Percentiles rank a stretch among this genome's conserved stretches.
These are phyloP conservation scores for Rhabdomys dilectus DNA, from an alignment of 2,113 vertebrate genomes.

Conservation along the genomic window DNA sequence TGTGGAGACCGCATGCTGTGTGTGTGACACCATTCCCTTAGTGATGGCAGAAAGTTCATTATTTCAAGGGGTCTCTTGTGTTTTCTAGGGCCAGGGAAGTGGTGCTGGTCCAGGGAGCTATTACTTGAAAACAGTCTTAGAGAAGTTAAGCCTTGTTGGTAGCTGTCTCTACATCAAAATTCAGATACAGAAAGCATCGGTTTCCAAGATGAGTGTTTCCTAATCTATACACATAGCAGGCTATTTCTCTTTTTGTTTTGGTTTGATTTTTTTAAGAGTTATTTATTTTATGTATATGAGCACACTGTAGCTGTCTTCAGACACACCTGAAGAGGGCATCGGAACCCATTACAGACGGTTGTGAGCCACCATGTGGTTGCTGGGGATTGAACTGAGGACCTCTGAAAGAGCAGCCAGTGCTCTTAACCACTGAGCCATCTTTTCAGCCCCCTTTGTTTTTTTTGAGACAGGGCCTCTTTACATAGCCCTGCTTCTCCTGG, in stretches of 20 bases:
- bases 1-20: neutral
- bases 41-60: neutral
- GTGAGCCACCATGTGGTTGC: too few species aligned
- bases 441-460: too few species aligned
- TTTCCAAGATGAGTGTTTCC: neutral
- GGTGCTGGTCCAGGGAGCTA: neutral
- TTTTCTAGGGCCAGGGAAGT: neutral
- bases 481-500: too few species aligned
- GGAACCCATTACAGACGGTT: too few species aligned
- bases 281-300: too few species aligned
- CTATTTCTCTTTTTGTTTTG: neutral
- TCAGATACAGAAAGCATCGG: neutral
- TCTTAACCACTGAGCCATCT: too few species aligned
- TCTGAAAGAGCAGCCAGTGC: too few species aligned
- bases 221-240: neutral
- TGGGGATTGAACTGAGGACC: too few species aligned
- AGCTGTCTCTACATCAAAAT: neutral
- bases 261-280: too few species aligned
- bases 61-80: neutral
- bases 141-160: neutral
- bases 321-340: too few species aligned
- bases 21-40: neutral
- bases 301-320: too few species aligned
- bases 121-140: neutral
- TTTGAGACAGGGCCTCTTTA: too few species aligned